Conservation (phyloP, 2,888 invertebrate species). For the Agrochola lota region DNA sequence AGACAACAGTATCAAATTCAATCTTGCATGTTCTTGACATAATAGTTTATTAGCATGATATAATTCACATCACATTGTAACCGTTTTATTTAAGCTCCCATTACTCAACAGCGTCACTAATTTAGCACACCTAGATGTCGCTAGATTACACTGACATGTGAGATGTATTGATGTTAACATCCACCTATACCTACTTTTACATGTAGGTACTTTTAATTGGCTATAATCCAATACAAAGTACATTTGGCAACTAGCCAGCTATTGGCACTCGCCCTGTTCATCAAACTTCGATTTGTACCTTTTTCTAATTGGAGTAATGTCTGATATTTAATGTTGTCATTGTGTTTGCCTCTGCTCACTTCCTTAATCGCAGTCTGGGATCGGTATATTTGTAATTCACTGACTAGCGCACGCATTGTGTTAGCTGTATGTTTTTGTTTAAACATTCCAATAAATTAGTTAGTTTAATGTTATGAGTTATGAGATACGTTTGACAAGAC, state of each 20-base stretch:
- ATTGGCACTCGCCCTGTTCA: constrained; percentile 87
- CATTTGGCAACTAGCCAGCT: constrained; percentile 86
- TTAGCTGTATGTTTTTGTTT: constrained; percentile 36
- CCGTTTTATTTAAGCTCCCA: constrained; percentile 69
- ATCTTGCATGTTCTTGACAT: constrained; percentile 37
- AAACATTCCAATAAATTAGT: constrained; percentile 44
- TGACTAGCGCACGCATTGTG: constrained; percentile 34
- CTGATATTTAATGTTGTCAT: constrained; percentile 69
- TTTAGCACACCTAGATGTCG: constrained; percentile 83
- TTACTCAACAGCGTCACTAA: constrained; percentile 79
- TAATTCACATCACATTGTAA: constrained; percentile 57
- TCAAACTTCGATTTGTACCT: constrained; percentile 88
- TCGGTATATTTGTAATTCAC: constrained; percentile 52
- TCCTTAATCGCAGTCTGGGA: constrained; percentile 71
- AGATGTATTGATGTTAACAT: constrained; percentile 84
- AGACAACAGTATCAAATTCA: constrained; percentile 3
- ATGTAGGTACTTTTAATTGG: constrained; percentile 89
- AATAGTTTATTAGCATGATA: constrained; percentile 58
- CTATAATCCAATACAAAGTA: constrained; percentile 90
- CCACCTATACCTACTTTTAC: constrained; percentile 77
- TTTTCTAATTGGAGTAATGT: constrained; percentile 85
- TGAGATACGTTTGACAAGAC: constrained; percentile 23
- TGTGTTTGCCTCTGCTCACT: constrained; percentile 63
- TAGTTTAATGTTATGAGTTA: constrained; percentile 40
- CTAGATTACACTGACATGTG: constrained; percentile 82